Evolutionary conservation across 2,888 invertebrate genomes (phyloP), one percentile per base, ranked within the genome.

Genomic region (Sussaba pulchella): DNA sequence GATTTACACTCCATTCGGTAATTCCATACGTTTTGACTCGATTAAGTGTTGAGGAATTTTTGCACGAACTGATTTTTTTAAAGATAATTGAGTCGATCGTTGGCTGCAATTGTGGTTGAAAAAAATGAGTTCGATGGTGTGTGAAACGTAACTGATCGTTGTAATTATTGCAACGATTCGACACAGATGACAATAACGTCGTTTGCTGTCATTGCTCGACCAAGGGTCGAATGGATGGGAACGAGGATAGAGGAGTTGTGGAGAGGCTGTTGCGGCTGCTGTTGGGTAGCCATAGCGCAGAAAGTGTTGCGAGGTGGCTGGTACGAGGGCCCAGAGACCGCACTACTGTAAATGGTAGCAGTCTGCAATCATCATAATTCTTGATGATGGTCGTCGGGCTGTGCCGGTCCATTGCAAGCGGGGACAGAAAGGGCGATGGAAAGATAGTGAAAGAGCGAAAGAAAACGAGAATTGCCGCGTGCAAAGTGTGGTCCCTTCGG

Each of bases 301-400:
- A 50, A 64, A 70, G 24, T 71, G 52, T 59, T 52, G 74, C 45
- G 31, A 70, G 74, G 66, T 64, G 74, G 75, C 70, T 57, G 76
- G 43, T 85, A 79, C 82, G 86, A 85, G 86, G 85, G 36, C 76
- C 54, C 81, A 17, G 31, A 73, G 75, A 89, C 88, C 87, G 88
- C 90, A 89, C 90, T 90, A 89, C 90, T 91, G 90, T 89, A 90
- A 91, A 90, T 91, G 89, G 90, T 91, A 90, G 90, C 91, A 90
- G 88, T 85, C 87, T 87, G 89, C 88, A 90, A 91, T 91, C 90
- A 90, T 90, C 91, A 89, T 91, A 91, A 89, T 90, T 90, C 89
- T 87, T 86, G 86, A 88, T 85, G 88, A 88, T 88, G 87, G 87
- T 82, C n/a, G n/a, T n/a, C 85, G 83, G 83, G 54, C 83, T 78